A percentile compares a stretch with the other conserved stretches of the same genome.
These are phyloP conservation scores for Epinotia demarniana DNA, from an alignment of 2,888 invertebrate genomes.

Conservation along the genomic window DNA sequence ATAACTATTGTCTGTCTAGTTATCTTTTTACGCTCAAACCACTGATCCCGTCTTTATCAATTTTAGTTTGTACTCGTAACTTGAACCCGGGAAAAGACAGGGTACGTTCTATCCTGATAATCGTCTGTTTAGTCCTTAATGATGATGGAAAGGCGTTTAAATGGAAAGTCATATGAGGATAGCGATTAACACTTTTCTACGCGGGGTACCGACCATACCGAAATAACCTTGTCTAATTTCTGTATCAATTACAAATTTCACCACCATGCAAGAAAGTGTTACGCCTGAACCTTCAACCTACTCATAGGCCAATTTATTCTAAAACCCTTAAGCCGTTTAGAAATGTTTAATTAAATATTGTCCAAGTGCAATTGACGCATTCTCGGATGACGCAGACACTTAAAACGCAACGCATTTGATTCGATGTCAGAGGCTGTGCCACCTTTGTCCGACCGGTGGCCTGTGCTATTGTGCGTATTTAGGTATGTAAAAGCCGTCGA, in stretches of 20 bases:
- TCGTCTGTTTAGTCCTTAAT: too few relatives aligned
- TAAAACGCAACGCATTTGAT: conserved; percentile 8
- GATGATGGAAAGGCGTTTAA: too few relatives aligned
- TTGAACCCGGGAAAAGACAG: too few relatives aligned
- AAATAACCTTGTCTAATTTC: neutral
- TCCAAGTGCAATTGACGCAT: conserved; percentile 9
- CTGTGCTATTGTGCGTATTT: neutral
- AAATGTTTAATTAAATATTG: neutral
- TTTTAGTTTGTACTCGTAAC: neutral
- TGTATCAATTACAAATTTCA: neutral
- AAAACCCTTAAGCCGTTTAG: neutral
- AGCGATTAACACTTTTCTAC: too few relatives aligned
- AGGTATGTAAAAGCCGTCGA: neutral
- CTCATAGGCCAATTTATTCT: neutral
- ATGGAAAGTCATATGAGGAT: too few relatives aligned
- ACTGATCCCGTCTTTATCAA: neutral
- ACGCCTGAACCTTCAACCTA: neutral
- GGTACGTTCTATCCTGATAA: too few relatives aligned
- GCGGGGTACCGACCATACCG: neutral
- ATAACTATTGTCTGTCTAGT: neutral
- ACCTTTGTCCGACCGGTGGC: conserved; percentile 19
- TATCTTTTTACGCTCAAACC: neutral
- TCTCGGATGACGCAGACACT: conserved; percentile 7
- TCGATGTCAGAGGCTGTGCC: conserved; percentile 17
- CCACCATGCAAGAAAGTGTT: neutral